These are phyloP conservation scores for Candidula unifasciata DNA, from an alignment of 2,888 invertebrate species.

Conservation along the genomic window DNA sequence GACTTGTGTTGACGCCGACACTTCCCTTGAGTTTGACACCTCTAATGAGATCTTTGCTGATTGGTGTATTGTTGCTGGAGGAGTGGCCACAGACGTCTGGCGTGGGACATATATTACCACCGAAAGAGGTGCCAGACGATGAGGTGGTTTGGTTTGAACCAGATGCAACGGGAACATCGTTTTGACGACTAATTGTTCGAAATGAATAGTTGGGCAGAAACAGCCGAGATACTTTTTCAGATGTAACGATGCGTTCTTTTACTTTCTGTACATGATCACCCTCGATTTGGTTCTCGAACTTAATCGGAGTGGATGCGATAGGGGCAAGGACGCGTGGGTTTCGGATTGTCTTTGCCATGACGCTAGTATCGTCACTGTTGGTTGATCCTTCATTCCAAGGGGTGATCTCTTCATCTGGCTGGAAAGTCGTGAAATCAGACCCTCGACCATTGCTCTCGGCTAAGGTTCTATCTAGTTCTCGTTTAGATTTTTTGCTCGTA, in stretches of 20 bases:
- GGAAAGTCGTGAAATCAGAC: conserved; percentile 23
- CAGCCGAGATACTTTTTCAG: neutral
- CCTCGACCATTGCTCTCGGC: neutral
- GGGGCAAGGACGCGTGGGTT: conserved; percentile 29
- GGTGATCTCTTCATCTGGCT: conserved; percentile 40
- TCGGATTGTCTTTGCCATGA: conserved; percentile 40
- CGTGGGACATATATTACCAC: neutral
- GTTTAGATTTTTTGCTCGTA: conserved; percentile 5
- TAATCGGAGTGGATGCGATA: neutral
- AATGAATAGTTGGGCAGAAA: neutral
- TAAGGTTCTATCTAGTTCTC: neutral
- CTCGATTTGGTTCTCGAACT: neutral
- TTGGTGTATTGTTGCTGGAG: conserved; percentile 1
- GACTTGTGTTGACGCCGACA: conserved; percentile 17
- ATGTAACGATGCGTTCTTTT: neutral
- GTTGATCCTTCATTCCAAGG: conserved; percentile 41
- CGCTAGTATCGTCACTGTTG: conserved; percentile 45
- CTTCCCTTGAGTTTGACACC: conserved; percentile 7
- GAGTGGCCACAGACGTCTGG: neutral
- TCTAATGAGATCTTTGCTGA: conserved; percentile 23
- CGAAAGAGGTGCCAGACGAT: neutral
- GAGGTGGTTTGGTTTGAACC: neutral
- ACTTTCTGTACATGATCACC: neutral
- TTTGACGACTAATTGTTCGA: conserved; percentile 7
- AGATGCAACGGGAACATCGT: neutral